These are phyloP conservation scores for Burhinus bistriatus DNA, from an alignment of 2,113 vertebrate species.

Conservation along the genomic window DNA sequence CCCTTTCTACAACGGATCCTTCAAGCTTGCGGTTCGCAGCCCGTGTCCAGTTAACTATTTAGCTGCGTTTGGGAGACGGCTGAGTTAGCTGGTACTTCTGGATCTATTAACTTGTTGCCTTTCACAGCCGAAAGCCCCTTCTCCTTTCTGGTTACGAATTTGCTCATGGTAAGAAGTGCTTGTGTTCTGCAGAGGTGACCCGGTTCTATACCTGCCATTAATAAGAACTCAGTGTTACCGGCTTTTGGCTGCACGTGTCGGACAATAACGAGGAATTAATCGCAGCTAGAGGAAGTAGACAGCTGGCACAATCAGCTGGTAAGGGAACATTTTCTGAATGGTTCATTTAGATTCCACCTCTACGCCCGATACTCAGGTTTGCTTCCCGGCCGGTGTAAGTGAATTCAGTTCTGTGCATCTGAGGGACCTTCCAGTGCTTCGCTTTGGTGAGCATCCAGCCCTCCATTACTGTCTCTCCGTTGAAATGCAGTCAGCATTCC, in stretches of 20 bases:
- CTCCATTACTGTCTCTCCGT: background rate
- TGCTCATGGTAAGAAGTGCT: background rate
- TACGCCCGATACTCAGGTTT: background rate
- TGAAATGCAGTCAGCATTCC: background rate
- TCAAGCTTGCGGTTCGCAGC: background rate
- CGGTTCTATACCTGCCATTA: background rate
- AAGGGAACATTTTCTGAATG: background rate
- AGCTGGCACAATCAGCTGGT: background rate
- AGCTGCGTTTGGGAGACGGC: background rate
- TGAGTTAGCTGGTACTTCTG: background rate
- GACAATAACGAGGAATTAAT: background rate
- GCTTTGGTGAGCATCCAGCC: background rate
- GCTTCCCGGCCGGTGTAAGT: background rate
- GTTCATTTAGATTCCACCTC: background rate
- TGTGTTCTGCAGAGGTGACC: background rate
- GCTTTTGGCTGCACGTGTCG: background rate
- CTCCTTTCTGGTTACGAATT: background rate
- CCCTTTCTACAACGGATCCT: background rate
- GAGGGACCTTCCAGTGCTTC: background rate
- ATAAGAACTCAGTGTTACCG: background rate
- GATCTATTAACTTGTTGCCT: background rate
- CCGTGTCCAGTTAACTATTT: rapidly evolving
- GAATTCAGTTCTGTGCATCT: background rate
- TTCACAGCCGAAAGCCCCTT: background rate
- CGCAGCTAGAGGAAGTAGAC: background rate